phyloP scores from a whole-genome alignment of 2,797 vertebrate species.

The Sardinella longiceps region DNA sequence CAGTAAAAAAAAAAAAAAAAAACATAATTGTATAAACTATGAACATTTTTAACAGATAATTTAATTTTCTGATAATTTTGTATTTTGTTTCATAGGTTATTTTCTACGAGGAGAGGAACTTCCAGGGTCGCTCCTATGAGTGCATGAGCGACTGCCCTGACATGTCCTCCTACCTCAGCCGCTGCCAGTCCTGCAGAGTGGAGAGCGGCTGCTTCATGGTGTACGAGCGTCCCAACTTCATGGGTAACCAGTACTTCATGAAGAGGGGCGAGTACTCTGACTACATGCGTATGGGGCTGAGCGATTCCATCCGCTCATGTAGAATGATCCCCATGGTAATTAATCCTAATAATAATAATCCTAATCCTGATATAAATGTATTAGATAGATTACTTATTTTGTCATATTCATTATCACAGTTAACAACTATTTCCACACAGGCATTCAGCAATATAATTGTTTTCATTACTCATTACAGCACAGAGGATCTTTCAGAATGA shows the following conservation, averaged over 20 bases:
- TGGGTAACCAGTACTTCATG: slow-evolving; percentile 57
- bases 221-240: slow-evolving; percentile 53
- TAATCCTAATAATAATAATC: no score
- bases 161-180: slow-evolving; percentile 54
- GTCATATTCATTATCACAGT: not conserved
- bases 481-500: slow-evolving; percentile 54
- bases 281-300: slow-evolving; percentile 62
- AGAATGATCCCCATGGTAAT: slow-evolving; percentile 49
- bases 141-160: slow-evolving; percentile 54
- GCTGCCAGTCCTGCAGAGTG: slow-evolving; percentile 55
- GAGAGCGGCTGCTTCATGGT: slow-evolving; percentile 56
- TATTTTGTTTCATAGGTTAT: slow-evolving; percentile 42
- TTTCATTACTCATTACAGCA: slow-evolving; percentile 30
- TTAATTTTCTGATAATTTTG: not conserved
- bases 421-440: not conserved
- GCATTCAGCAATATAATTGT: not conserved
- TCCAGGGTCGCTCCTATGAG: slow-evolving; percentile 58
- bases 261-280: slow-evolving; percentile 55
- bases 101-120: slow-evolving; percentile 59
- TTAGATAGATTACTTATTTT: not conserved
- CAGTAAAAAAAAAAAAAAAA: not conserved
- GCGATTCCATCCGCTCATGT: slow-evolving; percentile 70
- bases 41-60: not conserved
- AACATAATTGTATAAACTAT: not conserved
- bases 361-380: not conserved